Evolutionary conservation across 2,797 vertebrate genomes (phyloP).

Genomic region (Zonotrichia albicollis): DNA sequence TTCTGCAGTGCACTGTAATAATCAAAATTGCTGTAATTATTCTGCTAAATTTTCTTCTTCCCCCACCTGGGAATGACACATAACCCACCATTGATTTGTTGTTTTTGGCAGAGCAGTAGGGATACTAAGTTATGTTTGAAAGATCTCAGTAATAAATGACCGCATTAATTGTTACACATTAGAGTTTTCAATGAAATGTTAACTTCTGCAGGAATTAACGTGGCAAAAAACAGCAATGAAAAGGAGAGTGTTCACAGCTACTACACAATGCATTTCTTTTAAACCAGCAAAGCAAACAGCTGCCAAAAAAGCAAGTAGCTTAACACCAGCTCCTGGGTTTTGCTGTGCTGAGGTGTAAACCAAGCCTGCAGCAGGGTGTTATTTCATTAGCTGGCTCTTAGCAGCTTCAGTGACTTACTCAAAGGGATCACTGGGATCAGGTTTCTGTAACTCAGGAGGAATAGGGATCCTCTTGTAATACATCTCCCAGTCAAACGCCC

Average conservation of each 20-base stretch:
- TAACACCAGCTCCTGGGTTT: constrained; percentile 18
- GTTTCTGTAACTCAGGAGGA: constrained; percentile 85
- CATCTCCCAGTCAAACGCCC: constrained; percentile 98
- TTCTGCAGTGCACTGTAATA: constrained; percentile 31
- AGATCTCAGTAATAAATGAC: constrained; percentile 23
- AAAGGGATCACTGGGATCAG: constrained; percentile 91
- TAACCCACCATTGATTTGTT: not conserved
- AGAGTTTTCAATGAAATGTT: constrained; percentile 37
- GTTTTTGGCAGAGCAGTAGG: constrained; percentile 27
- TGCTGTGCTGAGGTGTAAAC: not conserved
- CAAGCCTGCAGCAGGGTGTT: not conserved
- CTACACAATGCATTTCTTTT: constrained; percentile 8
- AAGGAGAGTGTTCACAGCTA: constrained; percentile 19
- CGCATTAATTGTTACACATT: not conserved
- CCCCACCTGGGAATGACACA: constrained; percentile 31
- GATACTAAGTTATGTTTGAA: constrained; percentile 31
- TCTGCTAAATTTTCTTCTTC: constrained; percentile 38
- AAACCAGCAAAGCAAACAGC: constrained; percentile 30
- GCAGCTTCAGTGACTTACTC: constrained; percentile 81
- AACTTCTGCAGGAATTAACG: constrained; percentile 35
- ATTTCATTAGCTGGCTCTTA: not conserved
- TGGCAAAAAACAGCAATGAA: constrained; percentile 30
- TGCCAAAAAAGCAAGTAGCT: constrained; percentile 52
- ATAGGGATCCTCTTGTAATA: constrained; percentile 97
- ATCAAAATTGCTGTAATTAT: constrained; percentile 49